Evolutionary conservation across 1,140 invertebrate genomes (phyloP), one percentile per base, ranked within the genome.

Genomic region (Psilanteris sp.): DNA sequence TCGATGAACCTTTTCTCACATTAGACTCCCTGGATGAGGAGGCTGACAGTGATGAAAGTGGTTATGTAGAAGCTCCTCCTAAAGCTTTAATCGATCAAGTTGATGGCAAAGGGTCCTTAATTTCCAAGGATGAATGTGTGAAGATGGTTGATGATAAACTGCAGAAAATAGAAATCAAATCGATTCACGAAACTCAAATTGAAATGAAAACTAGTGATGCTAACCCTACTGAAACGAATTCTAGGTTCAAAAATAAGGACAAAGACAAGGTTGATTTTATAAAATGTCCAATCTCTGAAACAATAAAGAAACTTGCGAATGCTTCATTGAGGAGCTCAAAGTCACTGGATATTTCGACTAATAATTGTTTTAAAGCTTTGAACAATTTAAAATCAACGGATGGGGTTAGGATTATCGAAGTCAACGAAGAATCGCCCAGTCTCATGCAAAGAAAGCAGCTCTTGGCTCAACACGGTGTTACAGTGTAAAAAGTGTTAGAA

Each of bases 41-140:
- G 27, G 85, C 77, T 20, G 87, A 87, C 72, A 91, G 90, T 77
- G 90, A 91, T 72, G 90, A 90, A 66, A 90, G 89, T 54, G 90
- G 90, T 16, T 90, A 90, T 77, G 90, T 90, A 13, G 90, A 90
- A 75, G 85, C 85, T 3, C 82, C 85, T 29, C 85, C 85, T 3
- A 88, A 87, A 54, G 79, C 80, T 39, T 72, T 84, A 1, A 46
- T 86, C 15, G 70, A 79, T 18, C 82, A 81, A 15, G 78, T 80
- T 4, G 83, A 83, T 39, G 64, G 61, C 10, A 72, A 77, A 9
- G 72, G 77, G 10, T 10, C 34, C 11, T 11, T 39, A 16, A 43
- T 31, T 9, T 32, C 43, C 5, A 59, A 68, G 6, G 16, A 48
- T 2, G 37, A 46, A 14, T 32, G 34, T 9, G 54, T 43, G 6